Evolutionary conservation across 1,140 invertebrate species (phyloP).

Genomic region (Leptinotarsa defecta): DNA sequence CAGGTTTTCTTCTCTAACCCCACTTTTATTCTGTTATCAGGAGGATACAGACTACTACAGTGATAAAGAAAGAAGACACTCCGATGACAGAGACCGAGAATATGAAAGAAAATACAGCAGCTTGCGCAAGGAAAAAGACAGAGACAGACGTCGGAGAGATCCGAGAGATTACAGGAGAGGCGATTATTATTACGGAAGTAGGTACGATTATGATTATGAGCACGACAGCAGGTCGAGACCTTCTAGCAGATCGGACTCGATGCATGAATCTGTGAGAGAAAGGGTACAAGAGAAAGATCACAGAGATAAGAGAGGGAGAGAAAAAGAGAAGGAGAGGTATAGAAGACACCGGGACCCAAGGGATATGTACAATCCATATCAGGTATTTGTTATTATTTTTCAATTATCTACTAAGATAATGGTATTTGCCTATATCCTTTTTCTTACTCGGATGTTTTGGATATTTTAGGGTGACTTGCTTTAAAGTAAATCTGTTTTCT

Average conservation of each 20-base stretch:
- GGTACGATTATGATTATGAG: constrained; percentile 59
- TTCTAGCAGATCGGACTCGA: constrained; percentile 60
- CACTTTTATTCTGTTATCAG: constrained; percentile 43
- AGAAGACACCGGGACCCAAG: constrained; percentile 36
- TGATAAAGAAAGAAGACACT: constrained; percentile 47
- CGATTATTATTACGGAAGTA: constrained; percentile 60
- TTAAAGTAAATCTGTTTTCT: constrained; percentile 15
- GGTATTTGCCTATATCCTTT: too few species aligned
- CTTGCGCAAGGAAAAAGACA: constrained; percentile 47
- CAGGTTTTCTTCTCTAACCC: background rate
- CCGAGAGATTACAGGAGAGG: constrained; percentile 38
- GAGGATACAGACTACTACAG: constrained; percentile 56
- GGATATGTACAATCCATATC: constrained; percentile 57
- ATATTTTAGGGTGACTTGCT: constrained; percentile 40
- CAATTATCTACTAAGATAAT: background rate
- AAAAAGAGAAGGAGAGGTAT: constrained; percentile 54
- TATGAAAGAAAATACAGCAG: constrained; percentile 53
- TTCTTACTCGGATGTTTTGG: background rate
- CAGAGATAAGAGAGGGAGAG: constrained; percentile 52
- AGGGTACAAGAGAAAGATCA: constrained; percentile 49
- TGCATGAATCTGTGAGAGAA: constrained; percentile 59
- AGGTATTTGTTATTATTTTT: constrained; percentile 33
- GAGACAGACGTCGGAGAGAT: constrained; percentile 46
- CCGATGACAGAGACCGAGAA: constrained; percentile 55
- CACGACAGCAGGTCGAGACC: constrained; percentile 50